These are phyloP conservation scores for Cydia splendana DNA, from an alignment of 1,140 invertebrate species.

Conservation along the genomic window DNA sequence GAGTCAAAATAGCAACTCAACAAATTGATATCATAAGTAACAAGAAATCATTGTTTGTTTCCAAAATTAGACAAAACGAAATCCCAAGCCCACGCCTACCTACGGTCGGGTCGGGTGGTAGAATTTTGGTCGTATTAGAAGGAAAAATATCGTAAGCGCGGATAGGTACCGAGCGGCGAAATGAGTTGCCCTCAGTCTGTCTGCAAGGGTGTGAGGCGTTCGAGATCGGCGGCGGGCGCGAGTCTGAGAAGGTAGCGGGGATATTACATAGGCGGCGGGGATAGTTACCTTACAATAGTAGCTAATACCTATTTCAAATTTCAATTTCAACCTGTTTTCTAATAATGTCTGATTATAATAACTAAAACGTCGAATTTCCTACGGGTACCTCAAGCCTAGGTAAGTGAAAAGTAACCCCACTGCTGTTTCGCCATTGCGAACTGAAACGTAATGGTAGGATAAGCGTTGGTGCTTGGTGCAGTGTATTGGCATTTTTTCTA, in stretches of 20 bases:
- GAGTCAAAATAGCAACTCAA: background rate
- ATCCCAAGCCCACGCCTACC: constrained; percentile 9
- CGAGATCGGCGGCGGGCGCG: constrained; percentile 55
- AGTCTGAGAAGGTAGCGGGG: constrained; percentile 11
- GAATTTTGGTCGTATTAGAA: constrained; percentile 60
- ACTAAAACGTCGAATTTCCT: too few species aligned
- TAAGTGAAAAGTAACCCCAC: too few species aligned
- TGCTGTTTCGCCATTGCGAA: too few species aligned
- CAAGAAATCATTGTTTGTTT: background rate
- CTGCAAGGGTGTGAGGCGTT: constrained; percentile 72
- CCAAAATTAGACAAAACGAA: constrained; percentile 21
- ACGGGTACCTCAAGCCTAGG: too few species aligned
- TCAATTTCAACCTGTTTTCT: too few species aligned
- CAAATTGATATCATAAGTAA: background rate
- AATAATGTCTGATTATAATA: too few species aligned
- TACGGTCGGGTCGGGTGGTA: background rate
- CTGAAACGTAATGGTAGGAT: too few species aligned
- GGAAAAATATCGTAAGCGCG: constrained; percentile 76
- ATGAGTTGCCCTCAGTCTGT: constrained; percentile 75
- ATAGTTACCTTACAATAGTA: too few species aligned
- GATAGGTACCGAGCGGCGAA: constrained; percentile 73
- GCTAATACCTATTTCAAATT: too few species aligned
- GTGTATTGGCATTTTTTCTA: too few species aligned
- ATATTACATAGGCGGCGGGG: too few species aligned
- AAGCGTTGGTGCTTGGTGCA: too few species aligned